phyloP scores from a whole-genome alignment of 2,113 vertebrate genomes.

The Uropsilus gracilis region DNA sequence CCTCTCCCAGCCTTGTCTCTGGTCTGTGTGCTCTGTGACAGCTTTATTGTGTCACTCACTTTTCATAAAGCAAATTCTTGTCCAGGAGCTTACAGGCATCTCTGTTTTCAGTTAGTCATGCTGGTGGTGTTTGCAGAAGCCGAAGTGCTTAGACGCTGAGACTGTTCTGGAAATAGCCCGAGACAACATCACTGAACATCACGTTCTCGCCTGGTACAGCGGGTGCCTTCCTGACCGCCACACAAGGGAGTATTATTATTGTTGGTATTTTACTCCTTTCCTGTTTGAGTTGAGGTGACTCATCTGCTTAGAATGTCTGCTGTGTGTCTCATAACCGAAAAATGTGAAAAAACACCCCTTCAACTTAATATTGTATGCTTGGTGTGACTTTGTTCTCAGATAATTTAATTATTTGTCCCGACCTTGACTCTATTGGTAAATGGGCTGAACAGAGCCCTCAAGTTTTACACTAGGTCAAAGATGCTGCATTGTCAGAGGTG shows the following conservation, averaged over 20 bases:
- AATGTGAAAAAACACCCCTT: neutral
- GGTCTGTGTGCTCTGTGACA: conserved; percentile 79
- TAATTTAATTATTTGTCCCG: neutral
- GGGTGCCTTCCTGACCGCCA: neutral
- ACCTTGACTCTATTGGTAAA: neutral
- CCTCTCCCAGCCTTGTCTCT: conserved; percentile 50
- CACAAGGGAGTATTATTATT: neutral
- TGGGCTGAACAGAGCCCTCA: neutral
- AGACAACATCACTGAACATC: neutral
- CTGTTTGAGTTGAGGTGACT: neutral
- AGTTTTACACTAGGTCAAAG: neutral
- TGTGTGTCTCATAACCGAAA: neutral
- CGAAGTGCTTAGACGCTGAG: conserved; percentile 87
- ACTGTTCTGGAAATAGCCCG: conserved; percentile 60
- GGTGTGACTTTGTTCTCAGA: neutral
- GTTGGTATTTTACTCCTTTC: neutral
- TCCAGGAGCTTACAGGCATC: conserved; percentile 84
- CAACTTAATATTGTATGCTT: neutral
- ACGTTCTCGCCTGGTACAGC: neutral
- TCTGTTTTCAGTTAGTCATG: conserved; percentile 81
- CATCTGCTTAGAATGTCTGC: neutral
- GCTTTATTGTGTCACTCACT: conserved; percentile 63
- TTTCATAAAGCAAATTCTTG: conserved; percentile 85
- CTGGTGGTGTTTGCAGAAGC: conserved; percentile 85
- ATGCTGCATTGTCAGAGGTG: neutral